Conservation (phyloP, 2,797 vertebrate species). For the Spatula clypeata region DNA sequence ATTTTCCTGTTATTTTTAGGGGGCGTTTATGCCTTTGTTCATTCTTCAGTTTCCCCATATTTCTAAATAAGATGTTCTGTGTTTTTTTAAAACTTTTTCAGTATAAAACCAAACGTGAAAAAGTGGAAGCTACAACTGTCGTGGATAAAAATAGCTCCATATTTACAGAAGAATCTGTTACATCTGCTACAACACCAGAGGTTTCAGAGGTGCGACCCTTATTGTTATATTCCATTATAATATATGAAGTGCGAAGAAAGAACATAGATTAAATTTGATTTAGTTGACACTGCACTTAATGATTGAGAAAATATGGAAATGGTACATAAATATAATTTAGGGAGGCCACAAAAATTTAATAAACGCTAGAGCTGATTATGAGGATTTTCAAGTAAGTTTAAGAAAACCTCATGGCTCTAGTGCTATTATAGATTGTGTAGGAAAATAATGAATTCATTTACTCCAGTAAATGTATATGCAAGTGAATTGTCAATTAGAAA, state of each 20-base stretch:
- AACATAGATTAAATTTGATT: neutral
- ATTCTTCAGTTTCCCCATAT: neutral
- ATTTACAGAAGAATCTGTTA: conserved; percentile 71
- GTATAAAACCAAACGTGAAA: conserved; percentile 96
- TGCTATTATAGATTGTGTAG: neutral
- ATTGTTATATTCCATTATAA: neutral
- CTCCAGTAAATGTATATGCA: neutral
- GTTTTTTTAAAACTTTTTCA: conserved; percentile 62
- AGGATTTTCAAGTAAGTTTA: neutral
- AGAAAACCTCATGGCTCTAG: neutral
- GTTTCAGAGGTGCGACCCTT: conserved; percentile 82
- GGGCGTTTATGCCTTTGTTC: neutral
- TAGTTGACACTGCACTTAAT: neutral
- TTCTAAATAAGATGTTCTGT: neutral
- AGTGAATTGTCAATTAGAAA: neutral
- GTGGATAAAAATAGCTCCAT: conserved; percentile 63
- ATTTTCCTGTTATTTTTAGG: neutral
- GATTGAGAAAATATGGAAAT: neutral
- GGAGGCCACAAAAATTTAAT: neutral
- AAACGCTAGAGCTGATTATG: neutral
- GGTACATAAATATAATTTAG: neutral
- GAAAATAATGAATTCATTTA: neutral
- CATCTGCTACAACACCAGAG: conserved; percentile 78
- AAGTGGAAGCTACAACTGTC: conserved; percentile 76
- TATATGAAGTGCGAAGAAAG: neutral